Evolutionary conservation across 2,797 vertebrate genomes (phyloP).

Genomic region (Brachymystax lenok): DNA sequence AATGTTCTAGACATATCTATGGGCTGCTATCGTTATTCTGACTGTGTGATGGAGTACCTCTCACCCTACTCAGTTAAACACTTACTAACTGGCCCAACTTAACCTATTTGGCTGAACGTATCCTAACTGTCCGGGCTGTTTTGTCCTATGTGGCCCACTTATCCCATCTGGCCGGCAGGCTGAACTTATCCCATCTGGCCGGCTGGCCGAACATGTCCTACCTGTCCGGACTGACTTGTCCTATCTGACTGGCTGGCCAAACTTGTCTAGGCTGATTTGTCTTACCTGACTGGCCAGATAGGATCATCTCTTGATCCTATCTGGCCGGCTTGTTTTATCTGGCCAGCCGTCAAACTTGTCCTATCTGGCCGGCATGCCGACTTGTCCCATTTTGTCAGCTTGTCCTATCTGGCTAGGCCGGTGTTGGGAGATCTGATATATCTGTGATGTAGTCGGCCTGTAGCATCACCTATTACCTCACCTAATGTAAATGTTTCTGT

Average conservation of each 20-base stretch:
- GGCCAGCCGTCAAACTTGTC: not conserved
- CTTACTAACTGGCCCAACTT: not conserved
- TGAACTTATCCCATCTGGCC: no score
- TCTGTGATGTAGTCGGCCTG: not conserved
- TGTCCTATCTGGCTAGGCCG: no score
- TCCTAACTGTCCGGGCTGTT: no score
- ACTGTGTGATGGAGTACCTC: not conserved
- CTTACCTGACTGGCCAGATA: no score
- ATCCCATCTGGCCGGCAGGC: no score
- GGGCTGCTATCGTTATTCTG: not conserved
- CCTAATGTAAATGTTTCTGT: slow-evolving; percentile 14
- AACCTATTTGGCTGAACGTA: not conserved
- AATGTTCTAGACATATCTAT: not conserved
- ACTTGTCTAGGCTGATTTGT: no score
- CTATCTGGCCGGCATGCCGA: not conserved
- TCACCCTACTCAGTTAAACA: not conserved
- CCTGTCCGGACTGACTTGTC: not conserved
- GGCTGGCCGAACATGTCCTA: not conserved
- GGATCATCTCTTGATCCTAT: no score
- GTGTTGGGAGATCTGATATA: not conserved
- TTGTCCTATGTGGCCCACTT: no score
- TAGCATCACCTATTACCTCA: not conserved
- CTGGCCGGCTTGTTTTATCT: no score
- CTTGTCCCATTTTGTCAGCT: no score
- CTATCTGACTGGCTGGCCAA: no score